Conservation (phyloP, 2,113 vertebrate species). For the Sylvilagus bachmani region DNA sequence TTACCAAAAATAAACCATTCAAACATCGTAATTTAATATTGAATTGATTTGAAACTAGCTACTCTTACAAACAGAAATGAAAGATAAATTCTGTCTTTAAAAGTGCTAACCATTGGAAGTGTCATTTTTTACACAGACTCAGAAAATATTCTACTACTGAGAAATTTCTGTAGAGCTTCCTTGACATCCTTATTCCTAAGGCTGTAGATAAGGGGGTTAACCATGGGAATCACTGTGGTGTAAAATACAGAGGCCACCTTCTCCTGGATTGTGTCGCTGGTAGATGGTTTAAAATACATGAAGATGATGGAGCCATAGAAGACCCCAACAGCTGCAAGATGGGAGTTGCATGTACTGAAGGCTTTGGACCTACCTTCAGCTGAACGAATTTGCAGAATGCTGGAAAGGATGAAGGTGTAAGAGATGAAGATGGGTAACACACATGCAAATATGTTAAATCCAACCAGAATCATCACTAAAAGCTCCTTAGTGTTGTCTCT, state of each 20-base stretch:
- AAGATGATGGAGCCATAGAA: constrained; percentile 78
- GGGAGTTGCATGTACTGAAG: constrained; percentile 78
- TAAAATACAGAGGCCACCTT: constrained; percentile 80
- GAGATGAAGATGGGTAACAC: constrained; percentile 64
- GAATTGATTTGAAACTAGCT: background rate
- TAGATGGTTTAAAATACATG: constrained; percentile 74
- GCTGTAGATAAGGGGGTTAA: constrained; percentile 80
- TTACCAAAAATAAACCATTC: background rate
- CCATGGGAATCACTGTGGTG: constrained; percentile 75
- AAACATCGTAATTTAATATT: background rate
- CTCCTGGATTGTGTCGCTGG: constrained; percentile 58
- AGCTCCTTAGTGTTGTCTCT: constrained; percentile 63
- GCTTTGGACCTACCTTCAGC: constrained; percentile 70
- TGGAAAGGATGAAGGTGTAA: constrained; percentile 74
- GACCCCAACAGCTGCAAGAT: constrained; percentile 71
- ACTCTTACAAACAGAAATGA: background rate
- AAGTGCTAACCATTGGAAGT: background rate
- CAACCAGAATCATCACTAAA: constrained; percentile 62
- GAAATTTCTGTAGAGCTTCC: constrained; percentile 58
- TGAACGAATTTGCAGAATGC: constrained; percentile 65
- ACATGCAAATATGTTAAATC: constrained; percentile 64
- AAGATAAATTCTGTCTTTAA: background rate
- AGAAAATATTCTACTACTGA: background rate
- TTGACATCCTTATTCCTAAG: constrained; percentile 81
- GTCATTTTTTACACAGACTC: background rate